Evolutionary conservation across 2,888 invertebrate genomes (phyloP).

Genomic region (Lampropteryx suffumata): DNA sequence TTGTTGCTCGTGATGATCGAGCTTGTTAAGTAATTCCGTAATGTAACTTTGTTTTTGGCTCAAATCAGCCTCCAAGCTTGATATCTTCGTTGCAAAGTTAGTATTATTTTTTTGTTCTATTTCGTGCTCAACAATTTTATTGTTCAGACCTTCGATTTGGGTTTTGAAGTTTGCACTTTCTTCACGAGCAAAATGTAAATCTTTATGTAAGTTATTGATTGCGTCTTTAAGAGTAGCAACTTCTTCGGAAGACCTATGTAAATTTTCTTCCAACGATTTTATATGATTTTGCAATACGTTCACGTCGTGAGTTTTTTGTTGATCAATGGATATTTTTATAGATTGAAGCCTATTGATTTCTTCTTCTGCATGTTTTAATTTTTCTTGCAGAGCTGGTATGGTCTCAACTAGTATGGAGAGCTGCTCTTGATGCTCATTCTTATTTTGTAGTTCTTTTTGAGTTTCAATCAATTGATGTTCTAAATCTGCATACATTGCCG

Average conservation of each 20-base stretch:
- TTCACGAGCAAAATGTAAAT: conserved; percentile 50
- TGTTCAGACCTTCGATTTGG: conserved; percentile 62
- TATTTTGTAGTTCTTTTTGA: conserved; percentile 58
- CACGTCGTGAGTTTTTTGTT: conserved; percentile 54
- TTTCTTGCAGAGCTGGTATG: conserved; percentile 64
- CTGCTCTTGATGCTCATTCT: conserved; percentile 61
- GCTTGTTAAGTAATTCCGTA: conserved; percentile 54
- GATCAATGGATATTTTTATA: conserved; percentile 54
- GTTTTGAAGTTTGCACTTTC: conserved; percentile 53
- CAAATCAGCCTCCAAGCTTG: conserved; percentile 63
- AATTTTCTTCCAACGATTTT: conserved; percentile 47
- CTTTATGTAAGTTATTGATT: conserved; percentile 49
- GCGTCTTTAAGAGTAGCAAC: conserved; percentile 49
- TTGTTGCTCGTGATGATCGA: conserved; percentile 61
- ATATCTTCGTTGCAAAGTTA: conserved; percentile 66
- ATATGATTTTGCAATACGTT: conserved; percentile 50
- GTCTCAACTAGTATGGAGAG: conserved; percentile 61
- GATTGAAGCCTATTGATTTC: conserved; percentile 60
- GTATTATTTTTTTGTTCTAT: conserved; percentile 68
- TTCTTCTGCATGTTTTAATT: conserved; percentile 66
- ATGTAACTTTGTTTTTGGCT: conserved; percentile 66
- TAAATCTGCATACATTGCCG: conserved; percentile 84
- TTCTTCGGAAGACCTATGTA: conserved; percentile 48
- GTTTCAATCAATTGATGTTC: conserved; percentile 76
- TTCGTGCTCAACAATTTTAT: conserved; percentile 69